These are phyloP conservation scores for Characodon lateralis DNA, from an alignment of 2,797 vertebrate genomes.

Conservation along the genomic window DNA sequence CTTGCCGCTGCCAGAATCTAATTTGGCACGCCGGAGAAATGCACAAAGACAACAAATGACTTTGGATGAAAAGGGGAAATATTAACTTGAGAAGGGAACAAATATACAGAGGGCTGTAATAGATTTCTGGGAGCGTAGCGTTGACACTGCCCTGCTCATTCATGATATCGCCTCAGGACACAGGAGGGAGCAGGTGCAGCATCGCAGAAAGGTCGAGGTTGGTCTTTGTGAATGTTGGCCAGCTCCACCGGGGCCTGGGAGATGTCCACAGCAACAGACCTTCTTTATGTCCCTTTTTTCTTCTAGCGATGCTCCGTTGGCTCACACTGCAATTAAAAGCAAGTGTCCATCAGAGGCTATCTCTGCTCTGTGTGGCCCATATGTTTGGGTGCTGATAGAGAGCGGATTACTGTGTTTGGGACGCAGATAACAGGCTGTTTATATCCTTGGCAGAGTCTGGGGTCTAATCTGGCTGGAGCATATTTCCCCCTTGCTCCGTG, in stretches of 20 bases:
- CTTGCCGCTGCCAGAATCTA: slow-evolving; percentile 63
- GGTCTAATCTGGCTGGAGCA: slow-evolving; percentile 98
- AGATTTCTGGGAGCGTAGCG: slow-evolving; percentile 41
- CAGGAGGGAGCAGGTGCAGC: slow-evolving; percentile 68
- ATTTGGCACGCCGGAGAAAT: slow-evolving; percentile 62
- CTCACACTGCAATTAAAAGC: slow-evolving; percentile 90
- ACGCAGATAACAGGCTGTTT: slow-evolving; percentile 97
- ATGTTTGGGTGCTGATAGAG: slow-evolving; percentile 98
- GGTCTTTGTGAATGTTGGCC: slow-evolving; percentile 65
- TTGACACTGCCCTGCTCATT: slow-evolving; percentile 31
- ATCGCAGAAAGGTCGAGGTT: slow-evolving; percentile 68
- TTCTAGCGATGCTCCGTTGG: slow-evolving; percentile 75
- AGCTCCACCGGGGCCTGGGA: slow-evolving; percentile 40
- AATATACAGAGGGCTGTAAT: slow-evolving; percentile 57
- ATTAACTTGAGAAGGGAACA: slow-evolving; percentile 56
- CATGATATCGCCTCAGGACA: slow-evolving; percentile 35
- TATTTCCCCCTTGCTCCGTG: slow-evolving; percentile 94
- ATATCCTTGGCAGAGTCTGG: slow-evolving; percentile 98
- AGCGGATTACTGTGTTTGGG: slow-evolving; percentile 96
- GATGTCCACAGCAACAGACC: slow-evolving; percentile 64
- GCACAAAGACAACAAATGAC: slow-evolving; percentile 60
- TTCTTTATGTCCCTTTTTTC: slow-evolving; percentile 64
- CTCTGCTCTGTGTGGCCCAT: slow-evolving; percentile 94
- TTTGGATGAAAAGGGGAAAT: slow-evolving; percentile 61
- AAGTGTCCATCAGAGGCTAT: slow-evolving; percentile 94